These are phyloP conservation scores for Galeopterus variegatus DNA, from an alignment of 2,113 vertebrate genomes.

Conservation along the genomic window DNA sequence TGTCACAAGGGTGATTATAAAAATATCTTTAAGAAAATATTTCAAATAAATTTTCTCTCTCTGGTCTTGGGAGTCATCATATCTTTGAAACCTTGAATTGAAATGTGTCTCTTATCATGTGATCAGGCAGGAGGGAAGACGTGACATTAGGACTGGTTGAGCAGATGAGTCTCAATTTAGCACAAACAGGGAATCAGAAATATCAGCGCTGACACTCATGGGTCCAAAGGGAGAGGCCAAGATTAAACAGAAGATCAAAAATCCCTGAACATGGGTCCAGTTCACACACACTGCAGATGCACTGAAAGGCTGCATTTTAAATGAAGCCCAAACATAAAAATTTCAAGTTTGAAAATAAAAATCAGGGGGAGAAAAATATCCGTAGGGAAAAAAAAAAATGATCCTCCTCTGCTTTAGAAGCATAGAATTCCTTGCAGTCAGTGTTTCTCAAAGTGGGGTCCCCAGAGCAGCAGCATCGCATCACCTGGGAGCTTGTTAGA, in stretches of 20 bases:
- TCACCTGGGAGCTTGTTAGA: not conserved
- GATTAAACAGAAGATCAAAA: not conserved
- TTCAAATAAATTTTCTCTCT: slow-evolving; percentile 5
- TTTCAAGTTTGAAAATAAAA: slow-evolving; percentile 26
- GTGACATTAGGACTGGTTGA: not conserved
- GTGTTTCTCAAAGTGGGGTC: not conserved
- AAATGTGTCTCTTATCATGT: not conserved
- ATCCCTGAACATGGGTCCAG: not conserved
- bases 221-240: not conserved
- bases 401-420: not conserved
- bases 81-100: not conserved
- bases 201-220: not conserved
- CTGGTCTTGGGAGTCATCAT: not conserved
- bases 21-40: slow-evolving; percentile 37
- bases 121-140: accelerated
- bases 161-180: not conserved
- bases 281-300: not conserved
- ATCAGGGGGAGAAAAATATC: not conserved
- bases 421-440: not conserved
- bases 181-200: not conserved
- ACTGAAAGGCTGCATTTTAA: not conserved
- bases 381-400: not conserved
- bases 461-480: not conserved
- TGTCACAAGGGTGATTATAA: not conserved
- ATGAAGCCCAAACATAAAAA: not conserved